phyloP scores from a whole-genome alignment of 2,797 vertebrate species.

The Phyllotis vaccarum region DNA sequence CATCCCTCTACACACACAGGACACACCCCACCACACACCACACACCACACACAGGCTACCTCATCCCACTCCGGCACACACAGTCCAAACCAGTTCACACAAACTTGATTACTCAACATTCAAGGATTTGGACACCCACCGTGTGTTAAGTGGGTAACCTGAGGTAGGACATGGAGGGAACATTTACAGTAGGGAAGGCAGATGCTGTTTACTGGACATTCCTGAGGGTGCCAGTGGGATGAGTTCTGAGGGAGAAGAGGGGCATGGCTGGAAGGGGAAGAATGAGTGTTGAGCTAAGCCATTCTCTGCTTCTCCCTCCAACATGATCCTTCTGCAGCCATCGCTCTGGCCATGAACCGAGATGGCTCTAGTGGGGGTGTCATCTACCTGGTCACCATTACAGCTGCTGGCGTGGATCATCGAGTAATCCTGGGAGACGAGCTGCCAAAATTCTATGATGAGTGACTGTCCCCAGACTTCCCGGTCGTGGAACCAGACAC shows the following conservation, averaged over 20 bases:
- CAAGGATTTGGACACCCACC: neutral
- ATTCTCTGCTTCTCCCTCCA: neutral
- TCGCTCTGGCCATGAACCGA: conserved; percentile 92
- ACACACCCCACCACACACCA: no score
- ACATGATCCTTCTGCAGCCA: conserved; percentile 85
- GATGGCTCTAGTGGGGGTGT: conserved; percentile 94
- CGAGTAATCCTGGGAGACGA: conserved; percentile 90
- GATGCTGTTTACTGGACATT: neutral
- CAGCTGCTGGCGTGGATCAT: conserved; percentile 89
- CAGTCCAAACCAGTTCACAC: rapidly evolving
- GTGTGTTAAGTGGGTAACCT: neutral
- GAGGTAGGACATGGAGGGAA: neutral
- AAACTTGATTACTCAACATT: neutral
- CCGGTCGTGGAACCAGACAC: neutral
- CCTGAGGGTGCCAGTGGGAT: neutral
- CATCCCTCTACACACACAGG: no score
- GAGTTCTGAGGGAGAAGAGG: neutral
- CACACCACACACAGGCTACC: no score
- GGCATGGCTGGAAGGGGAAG: neutral
- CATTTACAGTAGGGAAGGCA: neutral
- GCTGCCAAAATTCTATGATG: conserved; percentile 91
- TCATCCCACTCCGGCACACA: no score
- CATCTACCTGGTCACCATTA: conserved; percentile 92
- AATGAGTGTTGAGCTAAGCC: neutral
- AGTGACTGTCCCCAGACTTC: conserved; percentile 79